Percentiles rank a stretch among this genome's conserved stretches.
Evolutionary conservation across 2,888 invertebrate genomes (phyloP).

Genomic region (Geotrupes spiniger): DNA sequence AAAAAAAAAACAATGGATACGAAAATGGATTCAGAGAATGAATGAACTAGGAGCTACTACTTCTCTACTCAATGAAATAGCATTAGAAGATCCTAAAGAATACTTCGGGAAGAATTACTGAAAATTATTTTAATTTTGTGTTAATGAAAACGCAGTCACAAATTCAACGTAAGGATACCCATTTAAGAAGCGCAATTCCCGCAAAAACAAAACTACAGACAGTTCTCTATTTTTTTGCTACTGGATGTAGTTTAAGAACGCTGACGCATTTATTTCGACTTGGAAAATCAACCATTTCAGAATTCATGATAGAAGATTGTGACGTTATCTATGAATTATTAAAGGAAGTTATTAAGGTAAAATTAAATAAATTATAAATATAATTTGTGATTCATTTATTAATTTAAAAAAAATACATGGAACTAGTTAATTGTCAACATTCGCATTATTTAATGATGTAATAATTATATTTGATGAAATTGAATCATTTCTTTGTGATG

Average conservation of each 20-base stretch:
- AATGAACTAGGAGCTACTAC: constrained; percentile 29
- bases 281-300: constrained; percentile 28
- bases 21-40: constrained; percentile 18
- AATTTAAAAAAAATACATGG: no score
- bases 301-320: constrained; percentile 31
- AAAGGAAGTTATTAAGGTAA: constrained; percentile 29
- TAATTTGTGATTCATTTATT: no score
- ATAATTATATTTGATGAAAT: no score
- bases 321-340: constrained; percentile 30
- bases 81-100: constrained; percentile 27
- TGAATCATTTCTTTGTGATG: no score
- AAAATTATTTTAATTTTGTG: not conserved
- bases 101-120: constrained; percentile 18
- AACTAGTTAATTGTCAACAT: no score
- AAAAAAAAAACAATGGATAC: constrained; percentile 14
- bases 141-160: no score
- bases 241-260: constrained; percentile 30
- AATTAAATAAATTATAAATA: constrained; percentile 14
- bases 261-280: constrained; percentile 30
- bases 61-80: constrained; percentile 28
- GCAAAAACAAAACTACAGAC: constrained; percentile 24
- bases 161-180: no score
- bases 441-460: no score
- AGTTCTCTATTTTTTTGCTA: constrained; percentile 30
- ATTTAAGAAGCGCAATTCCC: constrained; percentile 20